phyloP scores from a whole-genome alignment of 2,888 invertebrate species.

The Polyommatus iphigenia region DNA sequence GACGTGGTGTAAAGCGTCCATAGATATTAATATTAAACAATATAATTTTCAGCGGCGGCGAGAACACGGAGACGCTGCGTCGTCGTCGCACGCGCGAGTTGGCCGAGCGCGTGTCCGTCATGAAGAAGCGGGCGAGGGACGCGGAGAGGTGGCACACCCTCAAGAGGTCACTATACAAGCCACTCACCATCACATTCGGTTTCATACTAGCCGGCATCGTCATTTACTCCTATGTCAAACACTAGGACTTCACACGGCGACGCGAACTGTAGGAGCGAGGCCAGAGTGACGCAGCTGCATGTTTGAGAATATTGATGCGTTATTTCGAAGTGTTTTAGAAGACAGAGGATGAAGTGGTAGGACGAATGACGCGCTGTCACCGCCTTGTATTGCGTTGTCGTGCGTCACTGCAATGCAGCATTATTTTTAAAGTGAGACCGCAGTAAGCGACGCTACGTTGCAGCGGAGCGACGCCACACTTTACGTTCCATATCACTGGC shows the following conservation, averaged over 20 bases:
- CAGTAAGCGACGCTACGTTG: background rate
- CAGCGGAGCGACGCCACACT: background rate
- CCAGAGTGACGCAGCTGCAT: background rate
- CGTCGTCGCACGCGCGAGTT: constrained; percentile 57
- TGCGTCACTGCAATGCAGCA: background rate
- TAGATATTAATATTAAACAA: background rate
- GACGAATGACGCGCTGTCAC: background rate
- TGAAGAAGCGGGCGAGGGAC: constrained; percentile 84
- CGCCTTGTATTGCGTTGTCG: background rate
- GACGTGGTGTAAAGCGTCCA: no score
- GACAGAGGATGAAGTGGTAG: background rate
- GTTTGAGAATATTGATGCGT: background rate
- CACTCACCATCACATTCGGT: constrained; percentile 85
- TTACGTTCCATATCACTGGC: background rate
- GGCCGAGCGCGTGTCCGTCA: constrained; percentile 64
- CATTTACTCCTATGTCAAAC: constrained; percentile 80
- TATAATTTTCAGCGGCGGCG: constrained; percentile 39
- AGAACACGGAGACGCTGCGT: constrained; percentile 49
- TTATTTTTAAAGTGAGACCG: background rate
- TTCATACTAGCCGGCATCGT: constrained; percentile 84
- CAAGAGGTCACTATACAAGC: constrained; percentile 90
- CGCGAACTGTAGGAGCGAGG: background rate
- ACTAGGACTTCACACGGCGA: constrained; percentile 48
- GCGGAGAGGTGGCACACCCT: constrained; percentile 85
- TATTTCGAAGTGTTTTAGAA: background rate